Evolutionary conservation across 2,888 invertebrate species (phyloP).

Genomic region (Lapara coniferarum): DNA sequence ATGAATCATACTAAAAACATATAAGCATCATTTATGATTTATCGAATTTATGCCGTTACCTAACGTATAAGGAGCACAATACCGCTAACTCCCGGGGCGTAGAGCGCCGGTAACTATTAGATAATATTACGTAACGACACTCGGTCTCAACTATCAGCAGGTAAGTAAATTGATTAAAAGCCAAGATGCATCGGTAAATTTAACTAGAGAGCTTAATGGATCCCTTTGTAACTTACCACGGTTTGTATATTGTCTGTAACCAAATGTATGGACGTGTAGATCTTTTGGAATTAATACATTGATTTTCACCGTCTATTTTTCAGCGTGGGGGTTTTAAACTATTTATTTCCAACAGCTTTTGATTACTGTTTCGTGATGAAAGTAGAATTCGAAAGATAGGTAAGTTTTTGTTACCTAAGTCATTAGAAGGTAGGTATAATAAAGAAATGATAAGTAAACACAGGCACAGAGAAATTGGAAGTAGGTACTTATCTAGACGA

Average conservation of each 20-base stretch:
- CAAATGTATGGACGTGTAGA: not conserved
- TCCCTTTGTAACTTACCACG: constrained; percentile 8
- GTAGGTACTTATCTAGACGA: too few species aligned
- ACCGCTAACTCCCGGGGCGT: not conserved
- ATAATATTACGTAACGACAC: constrained; percentile 14
- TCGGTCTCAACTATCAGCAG: constrained; percentile 21
- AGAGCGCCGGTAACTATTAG: constrained; percentile 7
- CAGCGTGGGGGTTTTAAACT: too few species aligned
- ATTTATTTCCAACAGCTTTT: too few species aligned
- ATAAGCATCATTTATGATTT: not conserved
- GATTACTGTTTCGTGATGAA: too few species aligned
- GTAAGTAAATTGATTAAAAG: constrained; percentile 28
- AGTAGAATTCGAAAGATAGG: too few species aligned
- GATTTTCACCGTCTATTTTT: too few species aligned
- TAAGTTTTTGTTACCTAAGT: too few species aligned
- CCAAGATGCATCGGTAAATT: constrained; percentile 25
- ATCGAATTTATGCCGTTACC: not conserved
- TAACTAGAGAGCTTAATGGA: constrained; percentile 15
- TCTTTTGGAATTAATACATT: not conserved
- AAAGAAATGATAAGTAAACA: too few species aligned
- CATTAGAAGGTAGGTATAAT: too few species aligned
- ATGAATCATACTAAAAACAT: not conserved
- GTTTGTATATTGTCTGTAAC: constrained; percentile 30
- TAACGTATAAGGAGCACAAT: not conserved
- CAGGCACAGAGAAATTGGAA: too few species aligned